phyloP scores from a whole-genome alignment of 1,140 invertebrate genomes.

The Drosophila willistoni region DNA sequence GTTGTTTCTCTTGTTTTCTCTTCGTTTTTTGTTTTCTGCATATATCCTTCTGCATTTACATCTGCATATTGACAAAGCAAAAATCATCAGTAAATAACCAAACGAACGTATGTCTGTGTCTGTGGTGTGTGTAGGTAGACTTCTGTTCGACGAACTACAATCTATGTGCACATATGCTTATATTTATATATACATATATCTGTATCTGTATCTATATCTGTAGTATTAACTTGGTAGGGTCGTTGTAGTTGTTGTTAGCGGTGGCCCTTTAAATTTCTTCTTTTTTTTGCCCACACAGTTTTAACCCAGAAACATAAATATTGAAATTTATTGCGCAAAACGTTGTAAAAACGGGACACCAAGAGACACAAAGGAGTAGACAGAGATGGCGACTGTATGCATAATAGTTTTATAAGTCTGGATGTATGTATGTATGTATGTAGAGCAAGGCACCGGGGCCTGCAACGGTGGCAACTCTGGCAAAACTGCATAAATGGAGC shows the following conservation, averaged over 20 bases:
- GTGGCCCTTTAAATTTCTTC: conserved; percentile 45
- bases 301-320: conserved; percentile 80
- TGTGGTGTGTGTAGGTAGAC: too few relatives aligned
- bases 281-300: conserved; percentile 52
- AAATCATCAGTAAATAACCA: conserved; percentile 57
- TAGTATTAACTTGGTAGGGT: conserved; percentile 6
- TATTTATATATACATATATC: neutral
- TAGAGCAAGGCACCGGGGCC: neutral
- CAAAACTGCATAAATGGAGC: conserved; percentile 28
- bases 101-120: neutral
- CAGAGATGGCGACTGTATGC: neutral
- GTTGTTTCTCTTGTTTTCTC: conserved; percentile 1
- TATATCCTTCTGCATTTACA: conserved; percentile 20
- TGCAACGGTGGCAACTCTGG: conserved; percentile 16
- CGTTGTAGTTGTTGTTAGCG: neutral
- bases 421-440: conserved; percentile 6
- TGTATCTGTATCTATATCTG: neutral
- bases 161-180: neutral
- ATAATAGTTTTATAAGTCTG: conserved; percentile 2
- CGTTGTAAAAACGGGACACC: conserved; percentile 1
- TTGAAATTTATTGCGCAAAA: conserved; percentile 46
- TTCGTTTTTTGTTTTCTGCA: neutral
- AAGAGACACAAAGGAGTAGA: neutral
- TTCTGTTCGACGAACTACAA: neutral
- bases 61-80: conserved; percentile 58